Evolutionary conservation across 2,797 vertebrate species (phyloP), one percentile per base, ranked within the genome.

Genomic region (Mormyrus proboscirostris): DNA sequence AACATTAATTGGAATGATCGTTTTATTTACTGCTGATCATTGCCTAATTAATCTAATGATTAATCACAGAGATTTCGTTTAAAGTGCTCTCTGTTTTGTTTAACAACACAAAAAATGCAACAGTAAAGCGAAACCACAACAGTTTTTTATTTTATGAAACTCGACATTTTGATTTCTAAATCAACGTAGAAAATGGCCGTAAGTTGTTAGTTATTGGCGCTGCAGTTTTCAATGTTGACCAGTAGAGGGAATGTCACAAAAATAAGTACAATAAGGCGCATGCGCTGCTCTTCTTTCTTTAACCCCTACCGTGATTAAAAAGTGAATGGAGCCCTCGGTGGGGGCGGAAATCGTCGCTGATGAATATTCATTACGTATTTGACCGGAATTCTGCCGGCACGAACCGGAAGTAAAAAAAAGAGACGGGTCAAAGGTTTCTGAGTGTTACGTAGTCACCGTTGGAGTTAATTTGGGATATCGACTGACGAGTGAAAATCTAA

Each of bases 81-180:
- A n/a, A 69, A 29, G 22, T 65, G 3, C 59, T 65, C 29, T 29
- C 25, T 69, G 25, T 33, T 69, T 69, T 69, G 65, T 41, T 41
- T 47, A 47, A 47, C 7, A 44, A 44, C 44, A 41, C n/a, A 82
- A 10, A n/a, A 82, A 47, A 41, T 41, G 76, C 44, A 44, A 47
- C 38, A 82, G 38, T 44, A 82, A 82, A 41, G 19, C 41, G 12
- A 69, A 82, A 22, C 6, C n/a, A 82, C 41, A 82, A 7, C 19
- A 19, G 10, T 19, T 86, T 86, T 53, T 53, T 86, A 38, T 16
- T 38, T 51, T 53, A 55, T 41, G 19, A 86, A 86, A 86, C 25
- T 86, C 84, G 50, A 86, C 84, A 86, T 86, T 86, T 86, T 86
- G 84, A 86, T 86, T 86, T 86, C 84, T 22, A 86, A 86, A 86